Percentiles rank a stretch among this genome's conserved stretches.
Conservation (phyloP, 1,140 invertebrate genomes). For the Hetaerina americana region DNA sequence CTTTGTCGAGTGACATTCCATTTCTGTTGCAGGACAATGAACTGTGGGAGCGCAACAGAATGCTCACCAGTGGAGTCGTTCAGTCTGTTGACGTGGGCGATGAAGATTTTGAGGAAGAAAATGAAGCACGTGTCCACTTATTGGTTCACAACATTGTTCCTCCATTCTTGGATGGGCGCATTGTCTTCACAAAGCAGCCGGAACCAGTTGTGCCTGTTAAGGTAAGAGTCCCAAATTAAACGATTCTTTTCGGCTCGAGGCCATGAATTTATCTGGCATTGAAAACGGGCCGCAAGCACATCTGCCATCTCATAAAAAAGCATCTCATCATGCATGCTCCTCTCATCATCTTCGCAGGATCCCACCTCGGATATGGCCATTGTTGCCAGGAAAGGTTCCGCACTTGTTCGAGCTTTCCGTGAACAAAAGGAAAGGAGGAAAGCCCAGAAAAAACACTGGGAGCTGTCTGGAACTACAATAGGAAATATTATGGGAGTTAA, state of each 20-base stretch:
- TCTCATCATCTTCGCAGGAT: slow-evolving; percentile 50
- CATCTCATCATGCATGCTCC: too few species aligned
- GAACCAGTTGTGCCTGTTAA: slow-evolving; percentile 85
- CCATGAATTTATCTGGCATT: too few species aligned
- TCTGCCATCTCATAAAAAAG: too few species aligned
- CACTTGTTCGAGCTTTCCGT: slow-evolving; percentile 74
- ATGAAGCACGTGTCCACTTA: slow-evolving; percentile 86
- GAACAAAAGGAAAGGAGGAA: slow-evolving; percentile 93
- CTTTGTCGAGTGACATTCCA: too few species aligned
- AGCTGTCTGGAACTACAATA: slow-evolving; percentile 90
- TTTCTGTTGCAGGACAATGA: slow-evolving; percentile 65
- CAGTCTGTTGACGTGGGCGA: slow-evolving; percentile 69
- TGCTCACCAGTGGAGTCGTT: slow-evolving; percentile 93
- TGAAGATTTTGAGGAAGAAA: slow-evolving; percentile 86
- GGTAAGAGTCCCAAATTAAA: slow-evolving; percentile 31
- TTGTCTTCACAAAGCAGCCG: slow-evolving; percentile 98
- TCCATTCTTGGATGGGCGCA: slow-evolving; percentile 95
- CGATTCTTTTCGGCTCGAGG: too few species aligned
- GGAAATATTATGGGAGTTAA: slow-evolving; percentile 96
- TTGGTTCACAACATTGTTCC: slow-evolving; percentile 98
- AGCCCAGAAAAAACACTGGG: slow-evolving; percentile 98
- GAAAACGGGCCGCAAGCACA: too few species aligned
- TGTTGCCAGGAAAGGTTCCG: slow-evolving; percentile 89
- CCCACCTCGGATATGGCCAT: slow-evolving; percentile 96
- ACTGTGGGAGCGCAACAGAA: slow-evolving; percentile 95